Base-by-base conservation (phyloP, 1,140 invertebrate genomes). In the Drosophila suzukii region DNA sequence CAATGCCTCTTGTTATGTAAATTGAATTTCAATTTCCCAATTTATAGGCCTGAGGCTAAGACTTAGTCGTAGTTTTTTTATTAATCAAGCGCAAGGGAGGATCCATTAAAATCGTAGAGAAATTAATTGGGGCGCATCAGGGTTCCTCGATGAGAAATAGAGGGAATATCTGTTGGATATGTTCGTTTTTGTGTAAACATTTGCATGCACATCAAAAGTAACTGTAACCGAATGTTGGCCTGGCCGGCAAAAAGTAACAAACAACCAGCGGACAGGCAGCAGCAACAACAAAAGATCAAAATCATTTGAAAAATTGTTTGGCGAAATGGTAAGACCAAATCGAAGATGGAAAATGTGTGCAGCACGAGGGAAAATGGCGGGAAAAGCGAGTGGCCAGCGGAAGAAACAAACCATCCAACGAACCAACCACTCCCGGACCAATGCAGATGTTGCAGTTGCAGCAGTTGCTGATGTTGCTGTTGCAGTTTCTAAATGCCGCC, bases 141-240 rank as follows among this genome's bases (percentile, higher is more conserved):
- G 46, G 50, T 47, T 56, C 41, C 15, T 70, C 59, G 32, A 15
- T 6, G 17, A 34, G 12, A 27, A 36, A 39, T 24, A 11, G 11
- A 32, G 34, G 24, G 20, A n/a, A 32, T 4, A 46, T 62, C 44
- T n/a, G 41, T 5, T 49, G 27, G 10, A 43, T 17, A 51, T 43
- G 60, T 34, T 60, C 38, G 56, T 27, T 75, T 66, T 66, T 50
- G 72, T 75, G 72, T 75, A 58, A 75, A 75, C 73, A 75, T 75
- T 75, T 75, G 73, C 73, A 75, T 75, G 72, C 71, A 75, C 73
- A 75, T 75, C 60, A 75, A 76, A 76, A 76, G 61, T 76, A 76
- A 76, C 73, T 76, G 73, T 76, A 75, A 30, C 56, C 24, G 27
- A 58, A 71, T 71, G 63, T 70, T 53, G 57, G 41, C 13, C 47